Conservation (phyloP, 2,888 invertebrate species). For the Microdon myrmicae region DNA sequence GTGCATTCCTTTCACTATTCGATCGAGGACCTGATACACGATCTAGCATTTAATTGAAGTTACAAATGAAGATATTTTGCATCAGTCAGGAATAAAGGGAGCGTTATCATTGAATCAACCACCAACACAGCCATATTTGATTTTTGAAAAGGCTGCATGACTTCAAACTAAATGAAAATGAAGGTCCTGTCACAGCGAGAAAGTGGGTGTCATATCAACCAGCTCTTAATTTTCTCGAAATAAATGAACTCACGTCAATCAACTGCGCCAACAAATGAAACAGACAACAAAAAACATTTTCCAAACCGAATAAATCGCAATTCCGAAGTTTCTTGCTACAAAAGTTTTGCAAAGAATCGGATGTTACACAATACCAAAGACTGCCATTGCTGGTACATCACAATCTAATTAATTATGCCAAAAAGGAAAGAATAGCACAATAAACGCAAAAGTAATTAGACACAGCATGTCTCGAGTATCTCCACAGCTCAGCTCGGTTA, state of each 20-base stretch:
- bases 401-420: constrained; percentile 41
- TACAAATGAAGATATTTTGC: constrained; percentile 45
- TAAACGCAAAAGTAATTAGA: constrained; percentile 2
- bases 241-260: constrained; percentile 15
- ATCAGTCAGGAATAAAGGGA: no score
- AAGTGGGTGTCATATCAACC: neutral
- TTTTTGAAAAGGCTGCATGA: no score
- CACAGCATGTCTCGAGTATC: neutral
- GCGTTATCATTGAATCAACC: no score
- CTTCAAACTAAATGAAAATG: constrained; percentile 12
- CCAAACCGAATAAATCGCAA: constrained; percentile 22
- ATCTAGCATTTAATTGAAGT: constrained; percentile 48
- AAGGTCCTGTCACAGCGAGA: neutral
- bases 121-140: no score
- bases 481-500: neutral
- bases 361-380: constrained; percentile 10
- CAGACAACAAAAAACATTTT: neutral
- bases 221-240: constrained; percentile 4
- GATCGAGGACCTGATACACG: constrained; percentile 49
- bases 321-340: constrained; percentile 20
- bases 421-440: constrained; percentile 1
- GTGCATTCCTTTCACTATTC: no score
- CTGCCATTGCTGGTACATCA: constrained; percentile 24
- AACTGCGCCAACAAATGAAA: constrained; percentile 3
- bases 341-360: no score